Base-by-base conservation (phyloP, 1,140 invertebrate species). In the Papilio glaucus region DNA sequence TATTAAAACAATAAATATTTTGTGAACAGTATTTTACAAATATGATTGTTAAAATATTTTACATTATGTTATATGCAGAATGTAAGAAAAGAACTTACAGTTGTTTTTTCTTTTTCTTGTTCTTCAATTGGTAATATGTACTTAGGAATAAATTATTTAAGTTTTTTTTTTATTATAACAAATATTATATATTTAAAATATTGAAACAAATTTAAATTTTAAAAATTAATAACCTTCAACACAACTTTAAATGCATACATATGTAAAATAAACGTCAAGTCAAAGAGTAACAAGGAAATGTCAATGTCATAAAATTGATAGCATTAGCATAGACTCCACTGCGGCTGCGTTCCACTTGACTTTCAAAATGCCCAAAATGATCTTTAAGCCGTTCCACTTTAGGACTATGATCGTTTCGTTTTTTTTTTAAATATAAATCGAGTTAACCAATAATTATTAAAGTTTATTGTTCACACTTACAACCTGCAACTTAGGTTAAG, bases 141-240 rank as follows among this genome's bases (percentile, higher is more conserved):
- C 18, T 9, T 42, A n/a, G 41, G 15, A 9, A 9, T 49, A 18
- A 9, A 21, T 49, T 21, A 49, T 9, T n/a, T n/a, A n/a, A n/a
- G n/a, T n/a, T n/a, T n/a, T n/a, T n/a, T n/a, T n/a, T n/a, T 18
- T 49, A 21, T 49, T 10, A 21, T 9, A 49, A 49, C 21, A 9
- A 49, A 49, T 18, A 21, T 8, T 49, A n/a, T 21, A 18, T 18
- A 49, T 21, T 21, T 49, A 21, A 45, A 49, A 8, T 8, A n/a
- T 49, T 49, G 10, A 49, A 49, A 49, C 6, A 49, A 49, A 49
- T 49, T 18, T 45, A 49, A 49, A 49, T 7, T 49, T 49, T 49
- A 49, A 49, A 49, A 49, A 6, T 18, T 18, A 42, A 49, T 18
- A 7, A 21, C 13, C 45, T 21, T 9, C 15, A 10, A 49, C 45